phyloP scores from a whole-genome alignment of 2,797 vertebrate species.

The Clamator glandarius region DNA sequence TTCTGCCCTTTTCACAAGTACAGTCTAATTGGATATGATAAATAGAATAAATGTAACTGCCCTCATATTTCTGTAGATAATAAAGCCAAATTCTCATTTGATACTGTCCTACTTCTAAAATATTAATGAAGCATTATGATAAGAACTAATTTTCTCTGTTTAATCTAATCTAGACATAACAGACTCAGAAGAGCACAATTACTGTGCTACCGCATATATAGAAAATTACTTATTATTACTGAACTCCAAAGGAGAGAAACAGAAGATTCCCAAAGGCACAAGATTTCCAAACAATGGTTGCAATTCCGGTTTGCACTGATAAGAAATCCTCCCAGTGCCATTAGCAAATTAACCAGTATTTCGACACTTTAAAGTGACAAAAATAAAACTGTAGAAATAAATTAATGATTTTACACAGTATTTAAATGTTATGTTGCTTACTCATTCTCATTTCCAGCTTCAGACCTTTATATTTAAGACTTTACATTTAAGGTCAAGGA shows the following conservation, averaged over 20 bases:
- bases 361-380: background rate
- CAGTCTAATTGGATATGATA: slow-evolving; percentile 38
- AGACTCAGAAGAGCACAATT: slow-evolving; percentile 34
- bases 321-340: background rate
- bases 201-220: background rate
- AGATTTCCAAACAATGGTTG: background rate
- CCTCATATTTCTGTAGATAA: slow-evolving; percentile 42
- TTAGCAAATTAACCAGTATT: background rate
- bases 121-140: slow-evolving; percentile 60
- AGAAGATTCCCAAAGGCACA: background rate
- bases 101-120: slow-evolving; percentile 52
- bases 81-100: slow-evolving; percentile 48
- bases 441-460: background rate
- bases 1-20: background rate
- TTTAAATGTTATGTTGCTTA: background rate
- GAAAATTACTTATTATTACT: slow-evolving; percentile 45
- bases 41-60: slow-evolving; percentile 15
- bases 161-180: slow-evolving; percentile 55
- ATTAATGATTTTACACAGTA: background rate
- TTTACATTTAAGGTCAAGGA: background rate
- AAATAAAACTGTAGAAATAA: background rate
- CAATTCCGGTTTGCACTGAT: background rate
- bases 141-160: slow-evolving; percentile 54
- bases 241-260: slow-evolving; percentile 6
- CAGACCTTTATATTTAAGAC: background rate